Conservation (phyloP, 2,888 invertebrate genomes). For the Strigamia crassipes region DNA sequence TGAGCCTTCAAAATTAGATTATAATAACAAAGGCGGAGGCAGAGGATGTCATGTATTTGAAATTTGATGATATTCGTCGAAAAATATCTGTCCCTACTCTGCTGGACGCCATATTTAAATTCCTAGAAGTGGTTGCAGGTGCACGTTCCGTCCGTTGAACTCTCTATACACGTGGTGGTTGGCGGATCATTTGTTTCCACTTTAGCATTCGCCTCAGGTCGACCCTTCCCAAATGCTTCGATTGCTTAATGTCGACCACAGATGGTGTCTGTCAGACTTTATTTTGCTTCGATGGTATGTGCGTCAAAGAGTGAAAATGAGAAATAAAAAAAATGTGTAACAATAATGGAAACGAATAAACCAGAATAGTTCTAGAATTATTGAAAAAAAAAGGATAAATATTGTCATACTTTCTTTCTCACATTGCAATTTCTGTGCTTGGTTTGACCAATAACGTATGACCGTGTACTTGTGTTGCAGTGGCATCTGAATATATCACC, state of each 20-base stretch:
- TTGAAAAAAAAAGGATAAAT: too few relatives aligned
- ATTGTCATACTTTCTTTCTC: too few relatives aligned
- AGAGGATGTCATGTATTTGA: not conserved
- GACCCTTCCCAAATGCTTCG: not conserved
- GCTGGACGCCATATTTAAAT: slow-evolving; percentile 13
- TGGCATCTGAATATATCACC: too few relatives aligned
- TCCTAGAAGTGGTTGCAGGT: not conserved
- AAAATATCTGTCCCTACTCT: too few relatives aligned
- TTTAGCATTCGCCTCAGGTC: slow-evolving; percentile 17
- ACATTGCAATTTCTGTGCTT: too few relatives aligned
- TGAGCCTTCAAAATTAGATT: not conserved
- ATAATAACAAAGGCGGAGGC: not conserved
- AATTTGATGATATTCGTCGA: not conserved
- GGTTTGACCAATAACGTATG: too few relatives aligned
- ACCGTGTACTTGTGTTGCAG: too few relatives aligned
- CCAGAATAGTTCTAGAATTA: too few relatives aligned
- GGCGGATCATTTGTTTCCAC: slow-evolving; percentile 25
- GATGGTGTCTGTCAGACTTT: not conserved
- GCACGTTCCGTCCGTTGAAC: slow-evolving; percentile 22
- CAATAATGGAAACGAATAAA: too few relatives aligned
- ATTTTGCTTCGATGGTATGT: not conserved
- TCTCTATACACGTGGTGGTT: not conserved
- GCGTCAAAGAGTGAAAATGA: not conserved
- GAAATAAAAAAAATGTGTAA: not conserved
- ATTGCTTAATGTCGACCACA: not conserved